Conservation (phyloP, 2,888 invertebrate species). For the Heliconius ismenius region DNA sequence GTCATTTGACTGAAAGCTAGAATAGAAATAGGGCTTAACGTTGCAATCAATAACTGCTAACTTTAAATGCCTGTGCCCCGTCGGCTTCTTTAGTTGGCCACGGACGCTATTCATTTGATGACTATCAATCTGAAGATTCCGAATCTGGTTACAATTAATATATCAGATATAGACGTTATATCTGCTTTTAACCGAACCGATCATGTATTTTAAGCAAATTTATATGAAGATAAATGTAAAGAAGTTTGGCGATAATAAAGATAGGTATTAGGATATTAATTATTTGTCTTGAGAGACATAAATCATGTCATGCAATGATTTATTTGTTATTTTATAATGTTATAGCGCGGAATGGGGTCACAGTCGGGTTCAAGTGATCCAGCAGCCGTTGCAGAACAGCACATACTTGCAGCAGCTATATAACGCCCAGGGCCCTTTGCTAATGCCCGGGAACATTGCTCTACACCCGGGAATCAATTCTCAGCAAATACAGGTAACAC, state of each 20-base stretch:
- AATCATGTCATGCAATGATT: not conserved
- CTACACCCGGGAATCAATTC: conserved; percentile 89
- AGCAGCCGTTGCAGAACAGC: conserved; percentile 88
- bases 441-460: conserved; percentile 90
- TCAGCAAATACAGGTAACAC: conserved; percentile 86
- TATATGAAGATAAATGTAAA: not conserved
- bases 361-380: conserved; percentile 91
- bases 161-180: not conserved
- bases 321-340: not conserved
- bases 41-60: conserved; percentile 10
- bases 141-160: not conserved
- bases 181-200: not conserved
- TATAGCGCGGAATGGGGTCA: conserved; percentile 85
- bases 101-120: not conserved
- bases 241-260: not conserved
- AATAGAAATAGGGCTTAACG: conserved; percentile 14
- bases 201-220: conserved; percentile 7
- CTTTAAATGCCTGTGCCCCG: not conserved
- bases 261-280: not conserved
- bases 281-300: not conserved
- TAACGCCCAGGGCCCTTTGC: conserved; percentile 88
- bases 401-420: conserved; percentile 91
- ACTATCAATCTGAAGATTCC: not conserved
- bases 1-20: not conserved
- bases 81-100: not conserved